Evolutionary conservation across 2,888 invertebrate species (phyloP).

Genomic region (Caenorhabditis doughertyi): DNA sequence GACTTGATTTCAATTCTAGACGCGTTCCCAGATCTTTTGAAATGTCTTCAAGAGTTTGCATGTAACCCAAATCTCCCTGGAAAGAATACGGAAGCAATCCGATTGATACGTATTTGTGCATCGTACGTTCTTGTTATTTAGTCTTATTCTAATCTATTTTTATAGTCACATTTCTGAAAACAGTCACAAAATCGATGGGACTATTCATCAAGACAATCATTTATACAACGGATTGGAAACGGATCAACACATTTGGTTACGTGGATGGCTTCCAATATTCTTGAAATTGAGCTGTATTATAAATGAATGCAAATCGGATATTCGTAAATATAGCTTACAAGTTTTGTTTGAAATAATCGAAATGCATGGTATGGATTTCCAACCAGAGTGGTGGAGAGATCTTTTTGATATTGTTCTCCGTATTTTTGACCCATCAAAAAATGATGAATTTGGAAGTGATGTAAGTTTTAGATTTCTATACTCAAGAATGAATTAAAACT

Average conservation of each 20-base stretch:
- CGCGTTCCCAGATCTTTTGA: conserved; percentile 97
- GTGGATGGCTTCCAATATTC: conserved; percentile 98
- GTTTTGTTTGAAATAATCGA: conserved; percentile 98
- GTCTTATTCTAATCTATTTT: too few relatives aligned
- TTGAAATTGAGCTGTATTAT: conserved; percentile 87
- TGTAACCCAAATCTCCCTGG: conserved; percentile 98
- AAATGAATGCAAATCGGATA: conserved; percentile 95
- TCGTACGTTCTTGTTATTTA: too few relatives aligned
- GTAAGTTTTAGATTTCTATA: conserved; percentile 80
- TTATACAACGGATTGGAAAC: conserved; percentile 85
- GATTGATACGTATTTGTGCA: conserved; percentile 96
- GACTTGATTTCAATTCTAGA: conserved; percentile 97
- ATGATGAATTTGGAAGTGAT: conserved; percentile 95
- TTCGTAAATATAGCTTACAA: conserved; percentile 88
- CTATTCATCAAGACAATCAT: conserved; percentile 70
- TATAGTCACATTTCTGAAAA: conserved; percentile 84
- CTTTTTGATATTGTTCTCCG: conserved; percentile 95
- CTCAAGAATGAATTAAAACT: too few relatives aligned
- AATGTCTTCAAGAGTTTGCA: conserved; percentile 98
- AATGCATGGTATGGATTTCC: conserved; percentile 90
- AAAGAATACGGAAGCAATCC: conserved; percentile 99
- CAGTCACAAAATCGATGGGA: conserved; percentile 68
- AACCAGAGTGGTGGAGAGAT: conserved; percentile 98
- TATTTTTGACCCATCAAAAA: conserved; percentile 99
- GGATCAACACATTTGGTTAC: conserved; percentile 93